A percentile compares a stretch with the other conserved stretches of the same genome.
Evolutionary conservation across 2,888 invertebrate genomes (phyloP).

Genomic region (Drosophila neotestacea): DNA sequence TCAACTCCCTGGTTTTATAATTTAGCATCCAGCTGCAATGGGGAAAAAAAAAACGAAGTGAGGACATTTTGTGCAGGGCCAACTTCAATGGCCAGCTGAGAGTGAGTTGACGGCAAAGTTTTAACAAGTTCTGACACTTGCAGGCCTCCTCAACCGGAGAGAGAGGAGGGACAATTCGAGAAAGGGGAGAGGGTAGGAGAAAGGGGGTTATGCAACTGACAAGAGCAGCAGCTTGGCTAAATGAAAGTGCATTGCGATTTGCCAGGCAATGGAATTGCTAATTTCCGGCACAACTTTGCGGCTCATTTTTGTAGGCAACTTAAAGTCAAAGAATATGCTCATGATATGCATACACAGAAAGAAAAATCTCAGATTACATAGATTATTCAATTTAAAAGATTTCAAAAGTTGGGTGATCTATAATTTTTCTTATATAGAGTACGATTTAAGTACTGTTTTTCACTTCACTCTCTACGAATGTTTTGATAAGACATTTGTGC

Average conservation of each 20-base stretch:
- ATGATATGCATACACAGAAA: slow-evolving; percentile 34
- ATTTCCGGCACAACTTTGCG: slow-evolving; percentile 78
- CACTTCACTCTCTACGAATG: too few relatives aligned
- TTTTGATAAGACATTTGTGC: too few relatives aligned
- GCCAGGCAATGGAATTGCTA: slow-evolving; percentile 77
- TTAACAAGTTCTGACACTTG: slow-evolving; percentile 82
- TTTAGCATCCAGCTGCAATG: slow-evolving; percentile 55
- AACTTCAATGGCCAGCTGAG: slow-evolving; percentile 24
- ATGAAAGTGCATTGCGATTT: slow-evolving; percentile 69
- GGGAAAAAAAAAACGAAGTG: slow-evolving; percentile 15
- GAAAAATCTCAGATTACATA: too few relatives aligned
- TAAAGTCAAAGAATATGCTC: slow-evolving; percentile 32
- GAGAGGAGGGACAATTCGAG: background rate
- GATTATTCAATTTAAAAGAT: too few relatives aligned
- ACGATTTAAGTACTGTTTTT: too few relatives aligned
- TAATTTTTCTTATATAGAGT: too few relatives aligned
- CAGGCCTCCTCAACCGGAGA: slow-evolving; percentile 46
- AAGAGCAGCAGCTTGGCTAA: slow-evolving; percentile 45
- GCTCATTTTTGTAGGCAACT: slow-evolving; percentile 54
- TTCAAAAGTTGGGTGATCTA: too few relatives aligned
- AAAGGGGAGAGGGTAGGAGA: background rate
- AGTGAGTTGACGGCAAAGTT: slow-evolving; percentile 74
- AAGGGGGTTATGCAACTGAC: slow-evolving; percentile 50
- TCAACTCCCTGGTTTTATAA: slow-evolving; percentile 61
- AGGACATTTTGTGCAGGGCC: slow-evolving; percentile 47